A percentile compares a stretch with the other conserved stretches of the same genome.
Conservation (phyloP, 2,797 vertebrate genomes). For the Gorsachius magnificus region DNA sequence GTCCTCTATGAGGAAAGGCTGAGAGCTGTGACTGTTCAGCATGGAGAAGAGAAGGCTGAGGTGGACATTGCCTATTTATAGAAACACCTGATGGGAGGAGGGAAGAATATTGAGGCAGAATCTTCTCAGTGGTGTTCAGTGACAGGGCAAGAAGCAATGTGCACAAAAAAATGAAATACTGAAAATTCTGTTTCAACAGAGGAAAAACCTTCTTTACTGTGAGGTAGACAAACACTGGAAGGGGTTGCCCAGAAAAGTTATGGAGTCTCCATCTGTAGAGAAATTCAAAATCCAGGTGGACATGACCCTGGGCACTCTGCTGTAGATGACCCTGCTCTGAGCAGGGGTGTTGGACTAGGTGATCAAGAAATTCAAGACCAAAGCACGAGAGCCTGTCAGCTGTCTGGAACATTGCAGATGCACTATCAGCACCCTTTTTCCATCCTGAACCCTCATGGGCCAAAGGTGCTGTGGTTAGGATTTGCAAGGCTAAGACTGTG, state of each 20-base stretch:
- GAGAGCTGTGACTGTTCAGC: not conserved
- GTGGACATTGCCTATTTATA: no score
- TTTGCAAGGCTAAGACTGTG: not conserved
- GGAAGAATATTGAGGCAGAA: not conserved
- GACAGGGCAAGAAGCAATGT: not conserved
- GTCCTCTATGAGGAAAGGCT: not conserved
- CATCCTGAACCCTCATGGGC: not conserved
- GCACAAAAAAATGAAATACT: not conserved
- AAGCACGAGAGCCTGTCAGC: no score
- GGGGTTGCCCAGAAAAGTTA: not conserved
- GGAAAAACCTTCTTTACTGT: not conserved
- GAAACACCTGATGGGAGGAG: not conserved
- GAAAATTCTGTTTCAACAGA: not conserved
- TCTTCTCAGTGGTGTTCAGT: not conserved
- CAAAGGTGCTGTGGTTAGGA: not conserved
- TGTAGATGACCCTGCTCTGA: not conserved
- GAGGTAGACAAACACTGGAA: not conserved
- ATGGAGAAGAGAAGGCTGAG: not conserved
- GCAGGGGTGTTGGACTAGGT: not conserved
- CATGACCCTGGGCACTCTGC: not conserved
- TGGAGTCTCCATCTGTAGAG: not conserved
- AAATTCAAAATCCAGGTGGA: not conserved
- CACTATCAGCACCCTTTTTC: accelerated
- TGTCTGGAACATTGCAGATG: not conserved
- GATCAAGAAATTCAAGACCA: not conserved